Evolutionary conservation across 2,797 vertebrate genomes (phyloP).

Genomic region (Jordanella pulchra): DNA sequence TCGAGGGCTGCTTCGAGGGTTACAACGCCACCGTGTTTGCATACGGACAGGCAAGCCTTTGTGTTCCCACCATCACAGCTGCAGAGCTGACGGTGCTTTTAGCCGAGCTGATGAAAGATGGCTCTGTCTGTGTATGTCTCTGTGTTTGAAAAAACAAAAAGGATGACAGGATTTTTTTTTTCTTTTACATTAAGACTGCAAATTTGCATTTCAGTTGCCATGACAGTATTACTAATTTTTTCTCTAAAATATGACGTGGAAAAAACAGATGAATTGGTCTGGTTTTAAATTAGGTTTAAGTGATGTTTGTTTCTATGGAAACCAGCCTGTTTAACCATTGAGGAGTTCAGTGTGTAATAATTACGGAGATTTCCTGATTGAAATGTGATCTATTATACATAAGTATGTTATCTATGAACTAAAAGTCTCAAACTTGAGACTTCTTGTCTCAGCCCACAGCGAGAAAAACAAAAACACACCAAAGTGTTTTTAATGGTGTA

Average conservation of each 20-base stretch:
- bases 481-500: no score
- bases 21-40: conserved; percentile 98
- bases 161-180: neutral
- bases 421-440: no score
- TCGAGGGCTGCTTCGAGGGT: conserved; percentile 96
- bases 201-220: neutral
- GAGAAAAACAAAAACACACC: no score
- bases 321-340: neutral
- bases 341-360: neutral
- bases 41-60: conserved; percentile 85
- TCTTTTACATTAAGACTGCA: neutral
- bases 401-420: no score
- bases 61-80: conserved; percentile 23
- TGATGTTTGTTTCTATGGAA: neutral
- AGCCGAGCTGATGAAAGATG: neutral
- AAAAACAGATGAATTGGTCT: neutral
- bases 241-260: neutral
- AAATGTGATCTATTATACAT: no score
- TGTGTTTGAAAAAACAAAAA: neutral
- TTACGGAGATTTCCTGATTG: no score
- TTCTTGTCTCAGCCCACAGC: no score
- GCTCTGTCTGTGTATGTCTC: neutral
- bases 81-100: conserved; percentile 18
- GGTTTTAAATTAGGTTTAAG: neutral
- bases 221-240: neutral